Evolutionary conservation across 2,888 invertebrate species (phyloP).

Genomic region (Eulithis testata): DNA sequence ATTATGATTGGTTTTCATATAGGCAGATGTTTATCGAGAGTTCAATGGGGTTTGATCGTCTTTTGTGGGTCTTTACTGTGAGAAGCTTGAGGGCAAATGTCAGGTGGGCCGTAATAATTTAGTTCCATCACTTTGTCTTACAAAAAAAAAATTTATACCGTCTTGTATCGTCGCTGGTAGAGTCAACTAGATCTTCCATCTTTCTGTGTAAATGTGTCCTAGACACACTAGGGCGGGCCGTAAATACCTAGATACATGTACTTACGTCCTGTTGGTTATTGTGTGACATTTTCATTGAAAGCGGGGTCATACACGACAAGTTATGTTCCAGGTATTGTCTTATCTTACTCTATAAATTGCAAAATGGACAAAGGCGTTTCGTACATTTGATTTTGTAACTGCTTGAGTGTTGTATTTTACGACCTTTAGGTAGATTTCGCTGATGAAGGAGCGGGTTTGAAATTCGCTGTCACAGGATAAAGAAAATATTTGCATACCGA

Average conservation of each 20-base stretch:
- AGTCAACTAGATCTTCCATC: conserved; percentile 1
- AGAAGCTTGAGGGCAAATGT: no score
- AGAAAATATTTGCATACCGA: no score
- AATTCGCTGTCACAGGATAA: no score
- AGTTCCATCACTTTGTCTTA: no score
- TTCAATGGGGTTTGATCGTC: no score
- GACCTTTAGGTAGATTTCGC: neutral
- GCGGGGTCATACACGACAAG: conserved; percentile 15
- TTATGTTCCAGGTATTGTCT: conserved; percentile 35
- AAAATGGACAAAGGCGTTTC: conserved; percentile 4
- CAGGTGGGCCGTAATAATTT: no score
- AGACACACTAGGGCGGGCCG: conserved; percentile 8
- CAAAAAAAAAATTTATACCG: no score
- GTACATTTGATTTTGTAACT: conserved; percentile 4
- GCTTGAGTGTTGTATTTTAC: neutral
- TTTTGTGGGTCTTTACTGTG: no score
- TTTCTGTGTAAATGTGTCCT: conserved; percentile 6
- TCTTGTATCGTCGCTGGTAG: no score
- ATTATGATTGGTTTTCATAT: no score
- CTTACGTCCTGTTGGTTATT: conserved; percentile 8
- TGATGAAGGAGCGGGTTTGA: no score
- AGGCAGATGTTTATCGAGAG: no score
- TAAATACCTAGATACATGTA: neutral
- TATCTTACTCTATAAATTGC: conserved; percentile 25
- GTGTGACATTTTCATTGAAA: conserved; percentile 28